Base-by-base conservation (phyloP, 2,888 invertebrate genomes). In the Drosophila subsilvestris region DNA sequence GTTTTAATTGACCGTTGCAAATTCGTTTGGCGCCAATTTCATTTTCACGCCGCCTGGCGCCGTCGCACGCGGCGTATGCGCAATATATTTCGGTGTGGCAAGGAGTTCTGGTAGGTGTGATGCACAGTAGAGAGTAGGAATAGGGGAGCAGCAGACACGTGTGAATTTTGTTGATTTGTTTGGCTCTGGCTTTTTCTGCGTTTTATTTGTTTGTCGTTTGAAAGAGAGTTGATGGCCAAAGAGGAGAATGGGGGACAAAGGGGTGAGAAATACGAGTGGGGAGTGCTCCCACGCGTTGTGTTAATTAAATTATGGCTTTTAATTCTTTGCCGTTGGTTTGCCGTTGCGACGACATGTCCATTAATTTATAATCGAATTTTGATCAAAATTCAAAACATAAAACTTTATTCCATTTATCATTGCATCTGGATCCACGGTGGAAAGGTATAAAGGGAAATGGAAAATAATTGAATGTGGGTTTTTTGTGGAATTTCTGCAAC, bases 1-100 rank as follows among this genome's bases (percentile, higher is more conserved):
- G 37, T 79, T 76, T 81, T 87, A 88, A 86, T 86, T 86, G 87
- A 86, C 75, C 85, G 73, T 86, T 70, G 72, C 79, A 56, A 85
- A 85, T 85, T 80, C 68, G 73, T 50, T 86, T 86, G 85, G 86
- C 85, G 88, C 85, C 85, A 81, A 84, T 80, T 84, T 81, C 67
- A 79, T 79, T 83, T 86, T 74, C 79, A 79, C 83, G 86, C 80
- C 83, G 78, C 75, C 73, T 68, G 84, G 84, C 79, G 74, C 81
- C 80, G 67, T 54, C 67, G 56, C 74, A 76, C 75, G 51, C 56
- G 72, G 67, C 76, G 75, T 76, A 68, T 75, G 63, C 63, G 62
- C 71, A 67, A 71, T 71, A 14, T 56, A n/a, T 32, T 48, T n/a
- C 25, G 43, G 20, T 25, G n/a, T 20, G 37, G n/a, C 37, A n/a